These are phyloP conservation scores for Carettochelys insculpta DNA, from an alignment of 2,113 vertebrate species.

Conservation along the genomic window DNA sequence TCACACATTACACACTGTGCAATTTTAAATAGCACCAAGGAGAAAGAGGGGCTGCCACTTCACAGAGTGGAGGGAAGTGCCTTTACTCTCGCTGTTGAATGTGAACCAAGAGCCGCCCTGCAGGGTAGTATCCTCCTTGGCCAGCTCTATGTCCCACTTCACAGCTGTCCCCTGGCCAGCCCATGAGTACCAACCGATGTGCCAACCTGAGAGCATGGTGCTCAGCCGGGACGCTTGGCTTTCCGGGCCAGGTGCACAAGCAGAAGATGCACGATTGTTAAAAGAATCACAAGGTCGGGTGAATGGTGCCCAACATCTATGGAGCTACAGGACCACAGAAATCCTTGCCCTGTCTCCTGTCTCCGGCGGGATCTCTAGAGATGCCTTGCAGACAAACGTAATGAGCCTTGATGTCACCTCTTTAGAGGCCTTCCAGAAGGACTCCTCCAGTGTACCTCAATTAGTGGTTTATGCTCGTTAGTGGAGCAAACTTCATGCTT, in stretches of 20 bases:
- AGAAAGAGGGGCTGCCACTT: neutral
- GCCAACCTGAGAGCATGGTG: neutral
- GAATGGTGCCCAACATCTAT: neutral
- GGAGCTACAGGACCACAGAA: neutral
- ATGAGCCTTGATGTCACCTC: neutral
- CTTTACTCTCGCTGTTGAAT: neutral
- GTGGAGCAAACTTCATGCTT: neutral
- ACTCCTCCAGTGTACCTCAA: neutral
- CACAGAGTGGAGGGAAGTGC: neutral
- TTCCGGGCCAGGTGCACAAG: neutral
- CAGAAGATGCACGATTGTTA: neutral
- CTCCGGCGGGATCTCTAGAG: neutral
- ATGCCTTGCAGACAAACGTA: neutral
- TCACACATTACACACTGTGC: neutral
- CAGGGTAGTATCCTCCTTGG: neutral
- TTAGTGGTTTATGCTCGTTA: neutral
- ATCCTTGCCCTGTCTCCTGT: neutral
- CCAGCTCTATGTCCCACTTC: neutral
- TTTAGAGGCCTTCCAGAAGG: neutral
- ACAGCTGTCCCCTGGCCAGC: neutral
- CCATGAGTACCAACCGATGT: neutral
- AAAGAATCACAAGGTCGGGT: neutral
- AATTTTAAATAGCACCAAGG: neutral
- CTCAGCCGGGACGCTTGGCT: neutral
- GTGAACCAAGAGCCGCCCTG: neutral